Conservation (phyloP, 2,888 invertebrate species). For the Operophtera brumata region DNA sequence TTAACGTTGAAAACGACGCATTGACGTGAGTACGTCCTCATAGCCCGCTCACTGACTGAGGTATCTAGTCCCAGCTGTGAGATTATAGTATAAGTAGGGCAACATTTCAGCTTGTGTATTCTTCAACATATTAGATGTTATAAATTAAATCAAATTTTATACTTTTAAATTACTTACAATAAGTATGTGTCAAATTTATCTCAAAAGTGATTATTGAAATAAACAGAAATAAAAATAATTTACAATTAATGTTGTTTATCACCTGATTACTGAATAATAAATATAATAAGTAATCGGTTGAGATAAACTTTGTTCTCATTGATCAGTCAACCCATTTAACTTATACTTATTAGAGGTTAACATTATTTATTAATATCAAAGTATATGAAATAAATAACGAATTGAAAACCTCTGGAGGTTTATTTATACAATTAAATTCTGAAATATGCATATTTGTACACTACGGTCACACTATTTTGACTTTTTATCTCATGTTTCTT, state of each 20-base stretch:
- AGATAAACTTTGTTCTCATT: not conserved
- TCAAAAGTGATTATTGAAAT: conserved; percentile 23
- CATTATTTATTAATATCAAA: not conserved
- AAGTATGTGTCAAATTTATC: conserved; percentile 38
- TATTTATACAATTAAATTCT: not conserved
- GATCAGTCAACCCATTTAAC: not conserved
- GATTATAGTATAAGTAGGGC: not conserved
- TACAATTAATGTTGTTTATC: conserved; percentile 7
- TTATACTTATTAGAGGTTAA: not conserved
- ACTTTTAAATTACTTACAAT: conserved; percentile 34
- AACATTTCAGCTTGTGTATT: conserved; percentile 6
- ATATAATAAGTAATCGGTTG: not conserved
- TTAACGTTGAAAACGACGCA: no score
- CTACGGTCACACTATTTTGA: conserved; percentile 35
- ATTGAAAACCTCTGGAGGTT: not conserved
- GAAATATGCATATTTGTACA: conserved; percentile 3
- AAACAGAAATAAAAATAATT: conserved; percentile 20
- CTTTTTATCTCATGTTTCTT: conserved; percentile 47
- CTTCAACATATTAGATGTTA: conserved; percentile 9
- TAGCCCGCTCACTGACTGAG: no score
- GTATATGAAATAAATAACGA: not conserved
- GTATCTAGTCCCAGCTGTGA: not conserved
- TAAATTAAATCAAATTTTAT: conserved; percentile 35
- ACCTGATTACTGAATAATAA: conserved; percentile 1
- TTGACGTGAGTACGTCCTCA: no score